phyloP scores from a whole-genome alignment of 2,888 invertebrate species.

The Pristionchus arcanus region DNA sequence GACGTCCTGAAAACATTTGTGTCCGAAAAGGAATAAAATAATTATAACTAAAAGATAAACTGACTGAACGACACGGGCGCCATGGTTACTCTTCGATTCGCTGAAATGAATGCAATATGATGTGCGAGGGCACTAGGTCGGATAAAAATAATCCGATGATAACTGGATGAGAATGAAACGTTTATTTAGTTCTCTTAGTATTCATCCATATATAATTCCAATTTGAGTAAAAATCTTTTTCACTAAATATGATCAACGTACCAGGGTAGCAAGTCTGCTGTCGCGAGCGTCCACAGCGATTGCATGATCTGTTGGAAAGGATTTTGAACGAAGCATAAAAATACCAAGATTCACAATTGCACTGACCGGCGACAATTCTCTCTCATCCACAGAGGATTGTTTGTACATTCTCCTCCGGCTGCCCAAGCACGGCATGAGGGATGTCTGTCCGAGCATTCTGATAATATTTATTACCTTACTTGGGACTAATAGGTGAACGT shows the following conservation, averaged over 20 bases:
- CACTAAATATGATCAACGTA: neutral
- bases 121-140: neutral
- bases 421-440: conserved; percentile 35
- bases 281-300: conserved; percentile 7
- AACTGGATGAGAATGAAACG: no score
- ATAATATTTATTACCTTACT: neutral
- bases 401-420: conserved; percentile 5
- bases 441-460: conserved; percentile 25
- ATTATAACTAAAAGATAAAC: neutral
- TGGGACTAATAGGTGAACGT: neutral
- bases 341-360: neutral
- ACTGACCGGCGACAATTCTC: conserved; percentile 25
- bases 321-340: neutral
- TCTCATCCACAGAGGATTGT: conserved; percentile 37
- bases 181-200: no score
- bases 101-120: no score
- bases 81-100: neutral
- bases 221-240: neutral
- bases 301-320: neutral
- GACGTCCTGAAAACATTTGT: neutral
- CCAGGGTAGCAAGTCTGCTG: conserved; percentile 31
- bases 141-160: no score
- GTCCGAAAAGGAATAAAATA: neutral
- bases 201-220: no score
- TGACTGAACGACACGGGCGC: neutral